phyloP scores from a whole-genome alignment of 1,140 invertebrate genomes.

The Drosophila teissieri region DNA sequence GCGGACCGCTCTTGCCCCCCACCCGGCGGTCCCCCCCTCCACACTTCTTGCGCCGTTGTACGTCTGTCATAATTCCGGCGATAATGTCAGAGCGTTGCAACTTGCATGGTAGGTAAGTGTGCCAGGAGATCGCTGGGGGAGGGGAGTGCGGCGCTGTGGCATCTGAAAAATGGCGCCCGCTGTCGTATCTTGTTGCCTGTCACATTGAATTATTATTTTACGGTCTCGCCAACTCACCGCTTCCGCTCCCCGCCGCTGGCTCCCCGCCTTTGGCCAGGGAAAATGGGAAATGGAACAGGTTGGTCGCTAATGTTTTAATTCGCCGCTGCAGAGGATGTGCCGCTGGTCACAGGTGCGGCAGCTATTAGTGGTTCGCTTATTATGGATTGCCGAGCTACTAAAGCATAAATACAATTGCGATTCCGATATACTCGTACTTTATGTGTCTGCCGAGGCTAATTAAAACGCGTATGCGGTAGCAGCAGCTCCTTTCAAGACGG shows the following conservation, averaged over 20 bases:
- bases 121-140: constrained; percentile 39
- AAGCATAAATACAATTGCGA: constrained; percentile 54
- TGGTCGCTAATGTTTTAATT: constrained; percentile 69
- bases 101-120: constrained; percentile 49
- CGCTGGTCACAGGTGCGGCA: constrained; percentile 35
- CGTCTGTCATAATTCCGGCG: constrained; percentile 73
- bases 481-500: neutral
- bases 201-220: constrained; percentile 83
- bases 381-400: constrained; percentile 31
- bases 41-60: constrained; percentile 37
- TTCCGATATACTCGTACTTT: constrained; percentile 27
- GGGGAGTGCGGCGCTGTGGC: constrained; percentile 25
- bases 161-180: constrained; percentile 77
- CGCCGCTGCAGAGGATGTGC: constrained; percentile 49
- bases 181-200: constrained; percentile 73
- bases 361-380: constrained; percentile 46
- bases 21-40: neutral
- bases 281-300: constrained; percentile 64
- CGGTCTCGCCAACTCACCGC: constrained; percentile 35
- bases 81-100: constrained; percentile 58
- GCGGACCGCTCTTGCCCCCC: constrained; percentile 4
- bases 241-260: neutral
- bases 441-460: constrained; percentile 27
- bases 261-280: neutral
- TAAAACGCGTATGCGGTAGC: constrained; percentile 23